Percentiles rank a stretch among this genome's conserved stretches.
Conservation (phyloP, 2,888 invertebrate species). For the Andricus curvator region DNA sequence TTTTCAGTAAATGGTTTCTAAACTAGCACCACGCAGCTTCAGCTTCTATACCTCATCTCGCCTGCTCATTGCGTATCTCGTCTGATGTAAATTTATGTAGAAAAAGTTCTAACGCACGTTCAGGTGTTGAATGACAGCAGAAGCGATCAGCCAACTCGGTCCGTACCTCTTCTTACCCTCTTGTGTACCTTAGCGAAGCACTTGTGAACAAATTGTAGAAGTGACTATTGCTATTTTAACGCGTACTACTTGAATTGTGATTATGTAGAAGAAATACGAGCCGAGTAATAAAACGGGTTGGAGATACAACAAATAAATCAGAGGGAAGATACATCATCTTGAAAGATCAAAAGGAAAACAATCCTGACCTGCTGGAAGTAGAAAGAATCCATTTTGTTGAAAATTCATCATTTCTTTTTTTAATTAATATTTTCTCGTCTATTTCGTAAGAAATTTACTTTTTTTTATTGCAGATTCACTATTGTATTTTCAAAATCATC, state of each 20-base stretch:
- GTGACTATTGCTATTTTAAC: background rate
- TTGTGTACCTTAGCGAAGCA: background rate
- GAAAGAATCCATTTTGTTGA: too few relatives aligned
- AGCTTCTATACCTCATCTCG: too few relatives aligned
- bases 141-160: background rate
- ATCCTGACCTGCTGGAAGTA: background rate
- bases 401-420: too few relatives aligned
- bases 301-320: background rate
- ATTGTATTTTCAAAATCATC: too few relatives aligned
- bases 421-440: too few relatives aligned
- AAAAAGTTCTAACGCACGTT: background rate
- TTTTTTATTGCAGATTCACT: too few relatives aligned
- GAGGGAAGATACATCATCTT: background rate
- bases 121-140: background rate
- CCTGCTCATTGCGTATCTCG: background rate
- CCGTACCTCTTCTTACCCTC: too few relatives aligned
- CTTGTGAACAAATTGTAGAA: background rate
- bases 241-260: slow-evolving; percentile 1
- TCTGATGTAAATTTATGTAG: slow-evolving; percentile 22
- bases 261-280: background rate
- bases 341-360: background rate
- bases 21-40: background rate
- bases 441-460: too few relatives aligned
- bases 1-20: slow-evolving; percentile 21
- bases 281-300: background rate